A percentile compares a stretch with the other conserved stretches of the same genome.
phyloP scores from a whole-genome alignment of 2,797 vertebrate species.

The Pempheris klunzingeri region DNA sequence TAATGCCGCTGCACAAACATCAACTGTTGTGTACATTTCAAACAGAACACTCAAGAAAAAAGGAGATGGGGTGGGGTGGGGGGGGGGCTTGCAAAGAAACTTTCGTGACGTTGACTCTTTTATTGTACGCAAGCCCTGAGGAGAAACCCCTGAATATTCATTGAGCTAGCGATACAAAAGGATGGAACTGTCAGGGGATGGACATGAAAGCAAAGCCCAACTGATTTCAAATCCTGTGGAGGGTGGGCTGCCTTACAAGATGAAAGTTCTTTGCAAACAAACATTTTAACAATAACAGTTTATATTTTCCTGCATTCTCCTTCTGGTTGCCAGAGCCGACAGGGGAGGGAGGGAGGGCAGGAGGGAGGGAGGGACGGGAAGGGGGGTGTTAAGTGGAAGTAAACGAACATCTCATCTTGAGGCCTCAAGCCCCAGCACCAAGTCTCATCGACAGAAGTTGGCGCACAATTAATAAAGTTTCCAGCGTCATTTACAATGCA shows the following conservation, averaged over 20 bases:
- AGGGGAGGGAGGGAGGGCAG: constrained; percentile 61
- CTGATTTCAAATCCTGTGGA: constrained; percentile 85
- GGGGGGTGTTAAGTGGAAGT: constrained; percentile 80
- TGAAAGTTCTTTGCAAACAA: constrained; percentile 90
- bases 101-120: constrained; percentile 85
- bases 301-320: constrained; percentile 83
- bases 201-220: constrained; percentile 87
- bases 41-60: constrained; percentile 69
- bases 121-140: constrained; percentile 84
- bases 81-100: constrained; percentile 74
- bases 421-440: constrained; percentile 75
- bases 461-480: constrained; percentile 81
- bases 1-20: constrained; percentile 74
- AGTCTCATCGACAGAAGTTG: constrained; percentile 79
- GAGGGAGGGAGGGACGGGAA: constrained; percentile 55
- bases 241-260: constrained; percentile 87
- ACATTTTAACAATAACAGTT: constrained; percentile 90
- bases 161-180: constrained; percentile 84
- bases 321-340: constrained; percentile 78
- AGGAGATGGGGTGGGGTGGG: constrained; percentile 12
- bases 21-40: constrained; percentile 75
- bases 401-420: constrained; percentile 79
- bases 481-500: constrained; percentile 77
- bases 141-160: constrained; percentile 89
- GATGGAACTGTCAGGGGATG: constrained; percentile 84